Evolutionary conservation across 2,113 vertebrate genomes (phyloP), one percentile per base, ranked within the genome.

Genomic region (Propithecus coquereli): DNA sequence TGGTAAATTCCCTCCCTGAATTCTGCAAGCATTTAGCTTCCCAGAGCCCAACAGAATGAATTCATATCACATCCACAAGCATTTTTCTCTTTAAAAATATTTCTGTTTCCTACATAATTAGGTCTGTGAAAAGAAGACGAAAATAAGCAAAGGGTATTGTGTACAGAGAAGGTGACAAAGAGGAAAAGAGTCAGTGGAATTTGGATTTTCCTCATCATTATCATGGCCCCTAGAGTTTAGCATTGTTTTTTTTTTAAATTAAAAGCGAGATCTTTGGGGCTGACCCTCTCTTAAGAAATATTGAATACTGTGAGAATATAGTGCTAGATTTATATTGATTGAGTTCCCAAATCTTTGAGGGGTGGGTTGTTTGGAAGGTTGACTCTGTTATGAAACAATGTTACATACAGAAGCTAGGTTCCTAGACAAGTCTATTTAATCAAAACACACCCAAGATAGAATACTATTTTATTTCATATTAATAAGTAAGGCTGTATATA

Each of bases 101-200:
- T 71, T 94, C 20, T 96, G 34, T 94, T 81, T 84, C 18, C 50
- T 89, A 20, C 65, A 34, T 71, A 91, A 79, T 95, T 82, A 76
- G 30, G 37, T 76, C 8, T 93, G 83, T 84, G 43, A 54, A 94
- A 95, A 71, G 81, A 81, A 91, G 47, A 88, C 40, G 94, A 90
- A 76, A 20, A 45, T 30, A 68, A 54, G 77, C 22, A 63, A 61
- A 91, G 25, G 61, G 3, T 79, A 45, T 86, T 89, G 50, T 59
- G 37, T 76, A 63, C 18, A 89, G 40, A 94, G 65, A 74, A 57
- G 34, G 89, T 81, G 79, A 73, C 0, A 22, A 71, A 68, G 47
- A 30, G 66, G n/a, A 83, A 71, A 71, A 47, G n/a, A 82, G 13
- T 73, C 32, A 43, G 66, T 63, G 27, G 86, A 85, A 77, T 79